phyloP scores from a whole-genome alignment of 2,888 invertebrate species.

The Empis livida region DNA sequence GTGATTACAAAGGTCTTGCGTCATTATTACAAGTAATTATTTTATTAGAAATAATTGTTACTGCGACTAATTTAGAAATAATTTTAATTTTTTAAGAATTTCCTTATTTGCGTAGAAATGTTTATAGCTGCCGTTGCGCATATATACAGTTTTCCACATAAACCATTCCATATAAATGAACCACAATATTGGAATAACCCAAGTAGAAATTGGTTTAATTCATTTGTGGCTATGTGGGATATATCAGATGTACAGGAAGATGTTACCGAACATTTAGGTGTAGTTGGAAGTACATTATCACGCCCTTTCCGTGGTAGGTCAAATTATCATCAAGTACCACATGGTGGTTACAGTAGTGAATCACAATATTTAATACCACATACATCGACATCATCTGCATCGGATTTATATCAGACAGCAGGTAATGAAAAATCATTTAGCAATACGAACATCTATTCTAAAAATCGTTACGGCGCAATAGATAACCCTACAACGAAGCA shows the following conservation, averaged over 20 bases:
- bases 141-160: conserved; percentile 91
- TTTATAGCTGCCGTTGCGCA: conserved; percentile 91
- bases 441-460: conserved; percentile 17
- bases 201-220: conserved; percentile 50
- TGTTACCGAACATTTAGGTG: conserved; percentile 83
- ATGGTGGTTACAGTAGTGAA: conserved; percentile 50
- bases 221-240: conserved; percentile 89
- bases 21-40: conserved; percentile 62
- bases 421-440: conserved; percentile 19
- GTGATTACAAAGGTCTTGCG: conserved; percentile 59
- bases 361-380: conserved; percentile 31
- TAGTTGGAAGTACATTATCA: conserved; percentile 70
- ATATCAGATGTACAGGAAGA: conserved; percentile 91
- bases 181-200: conserved; percentile 40
- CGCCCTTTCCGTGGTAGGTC: conserved; percentile 64
- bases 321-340: conserved; percentile 54
- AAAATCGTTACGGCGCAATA: conserved; percentile 27
- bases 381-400: conserved; percentile 14
- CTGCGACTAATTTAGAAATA: background rate
- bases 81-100: conserved; percentile 53
- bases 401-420: conserved; percentile 8
- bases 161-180: conserved; percentile 57
- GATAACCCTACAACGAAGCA: conserved; percentile 15
- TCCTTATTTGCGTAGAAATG: conserved; percentile 96
- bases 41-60: background rate